Evolutionary conservation across 1,140 invertebrate species (phyloP).

Genomic region (Zaprionus africanus): DNA sequence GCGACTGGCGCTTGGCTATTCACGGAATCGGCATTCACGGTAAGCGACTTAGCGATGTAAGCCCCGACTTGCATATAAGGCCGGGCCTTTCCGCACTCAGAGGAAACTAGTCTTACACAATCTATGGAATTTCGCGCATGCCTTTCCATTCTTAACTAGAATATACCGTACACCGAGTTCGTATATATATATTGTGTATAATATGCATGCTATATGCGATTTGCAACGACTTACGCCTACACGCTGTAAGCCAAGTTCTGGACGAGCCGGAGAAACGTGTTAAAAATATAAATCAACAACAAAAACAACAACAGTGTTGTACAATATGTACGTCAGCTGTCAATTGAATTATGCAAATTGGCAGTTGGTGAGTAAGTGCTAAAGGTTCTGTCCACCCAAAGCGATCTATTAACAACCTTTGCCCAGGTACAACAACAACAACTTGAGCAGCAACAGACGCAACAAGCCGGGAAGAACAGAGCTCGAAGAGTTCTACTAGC

Average conservation of each 20-base stretch:
- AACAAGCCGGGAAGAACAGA: neutral
- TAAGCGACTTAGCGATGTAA: conserved; percentile 24
- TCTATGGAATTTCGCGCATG: conserved; percentile 57
- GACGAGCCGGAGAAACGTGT: conserved; percentile 44
- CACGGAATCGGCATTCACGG: conserved; percentile 46
- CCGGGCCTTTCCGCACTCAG: conserved; percentile 56
- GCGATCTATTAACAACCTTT: conserved; percentile 18
- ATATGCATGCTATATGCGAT: neutral
- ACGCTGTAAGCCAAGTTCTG: conserved; percentile 32
- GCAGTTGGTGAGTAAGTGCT: conserved; percentile 30
- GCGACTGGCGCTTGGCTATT: conserved; percentile 38
- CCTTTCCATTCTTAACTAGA: conserved; percentile 34
- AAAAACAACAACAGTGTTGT: conserved; percentile 14
- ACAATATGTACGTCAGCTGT: conserved; percentile 25
- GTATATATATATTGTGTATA: neutral
- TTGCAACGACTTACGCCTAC: conserved; percentile 21
- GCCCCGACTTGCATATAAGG: conserved; percentile 8
- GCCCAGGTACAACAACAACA: conserved; percentile 20
- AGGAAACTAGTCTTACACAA: conserved; percentile 45
- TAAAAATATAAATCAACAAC: conserved; percentile 53
- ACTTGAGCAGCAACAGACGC: neutral
- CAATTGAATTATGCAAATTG: conserved; percentile 68
- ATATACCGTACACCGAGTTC: neutral
- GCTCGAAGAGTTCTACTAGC: neutral
- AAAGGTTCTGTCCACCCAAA: neutral